Evolutionary conservation across 2,888 invertebrate species (phyloP).

Genomic region (Hypercompe scribonia): DNA sequence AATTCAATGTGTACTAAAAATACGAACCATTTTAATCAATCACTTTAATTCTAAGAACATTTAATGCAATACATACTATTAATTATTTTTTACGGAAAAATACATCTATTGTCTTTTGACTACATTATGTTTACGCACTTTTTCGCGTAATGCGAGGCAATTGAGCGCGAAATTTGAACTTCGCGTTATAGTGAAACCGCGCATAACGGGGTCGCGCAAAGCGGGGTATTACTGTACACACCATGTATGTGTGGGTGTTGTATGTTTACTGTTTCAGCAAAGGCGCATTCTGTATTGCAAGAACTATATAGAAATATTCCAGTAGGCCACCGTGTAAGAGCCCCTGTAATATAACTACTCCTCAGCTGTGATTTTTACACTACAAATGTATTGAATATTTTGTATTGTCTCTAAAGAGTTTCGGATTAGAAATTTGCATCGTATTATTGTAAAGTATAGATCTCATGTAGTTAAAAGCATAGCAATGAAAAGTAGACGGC

Average conservation of each 20-base stretch:
- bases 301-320: slow-evolving; percentile 13
- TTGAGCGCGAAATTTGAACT: no score
- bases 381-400: slow-evolving; percentile 53
- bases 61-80: no score
- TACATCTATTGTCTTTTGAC: no score
- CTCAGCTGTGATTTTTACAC: slow-evolving; percentile 58
- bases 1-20: no score
- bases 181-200: no score
- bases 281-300: background rate
- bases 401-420: slow-evolving; percentile 39
- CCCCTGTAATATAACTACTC: slow-evolving; percentile 43
- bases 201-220: no score
- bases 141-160: no score
- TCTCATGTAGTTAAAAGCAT: slow-evolving; percentile 40
- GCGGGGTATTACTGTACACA: no score
- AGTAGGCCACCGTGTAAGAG: slow-evolving; percentile 32
- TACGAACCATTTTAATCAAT: no score
- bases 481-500: slow-evolving; percentile 7
- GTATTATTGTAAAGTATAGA: slow-evolving; percentile 30
- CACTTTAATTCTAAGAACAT: no score
- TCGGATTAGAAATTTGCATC: slow-evolving; percentile 18
- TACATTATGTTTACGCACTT: no score
- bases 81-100: no score
- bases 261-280: background rate
- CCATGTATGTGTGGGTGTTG: background rate